Base-by-base conservation (phyloP, 2,888 invertebrate species). In the Drosophila limbata region DNA sequence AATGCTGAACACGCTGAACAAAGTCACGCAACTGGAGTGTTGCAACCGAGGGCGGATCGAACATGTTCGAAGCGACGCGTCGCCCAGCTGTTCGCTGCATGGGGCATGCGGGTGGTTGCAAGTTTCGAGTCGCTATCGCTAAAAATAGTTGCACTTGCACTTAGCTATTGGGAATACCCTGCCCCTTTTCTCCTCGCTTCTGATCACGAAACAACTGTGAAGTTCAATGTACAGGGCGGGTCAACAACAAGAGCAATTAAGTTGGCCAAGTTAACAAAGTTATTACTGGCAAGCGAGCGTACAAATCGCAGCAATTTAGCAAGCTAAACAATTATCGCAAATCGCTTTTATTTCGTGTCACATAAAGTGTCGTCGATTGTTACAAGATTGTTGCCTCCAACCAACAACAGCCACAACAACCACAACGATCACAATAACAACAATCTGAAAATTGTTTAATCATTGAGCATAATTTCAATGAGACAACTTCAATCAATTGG, bases 401-500 rank as follows among this genome's bases (percentile, higher is more conserved):
- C 25, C 45, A 42, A 31, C 48, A 33, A 25, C 13, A 4, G 17
- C 1, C 39, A 11, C 66, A 39, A 37, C 57, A 39, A 57, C 47
- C 19, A 35, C 35, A 65, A 15, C 44, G 51, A 45, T 5, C 25
- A 56, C 61, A 57, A 59, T 35, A 67, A 45, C 59, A 59, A 65
- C 64, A 40, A 68, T 39, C 61, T 61, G 64, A 73, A 88, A 88
- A 87, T 80, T 82, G 82, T 87, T 89, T 81, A 89, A 88, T 90
- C 81, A 85, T 88, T 70, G 80, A 77, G 76, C 85, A 84, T 89
- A 82, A 87, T 91, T 90, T 70, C 69, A 72, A 68, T 84, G 75
- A 64, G 62, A 40, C 48, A 64, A 62, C 59, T 60, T 61, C 47
- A 47, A 47, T 48, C 59, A 59, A 64, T 71, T 53, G 52, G 63